phyloP scores from a whole-genome alignment of 2,113 vertebrate species.

The Columbina picui region DNA sequence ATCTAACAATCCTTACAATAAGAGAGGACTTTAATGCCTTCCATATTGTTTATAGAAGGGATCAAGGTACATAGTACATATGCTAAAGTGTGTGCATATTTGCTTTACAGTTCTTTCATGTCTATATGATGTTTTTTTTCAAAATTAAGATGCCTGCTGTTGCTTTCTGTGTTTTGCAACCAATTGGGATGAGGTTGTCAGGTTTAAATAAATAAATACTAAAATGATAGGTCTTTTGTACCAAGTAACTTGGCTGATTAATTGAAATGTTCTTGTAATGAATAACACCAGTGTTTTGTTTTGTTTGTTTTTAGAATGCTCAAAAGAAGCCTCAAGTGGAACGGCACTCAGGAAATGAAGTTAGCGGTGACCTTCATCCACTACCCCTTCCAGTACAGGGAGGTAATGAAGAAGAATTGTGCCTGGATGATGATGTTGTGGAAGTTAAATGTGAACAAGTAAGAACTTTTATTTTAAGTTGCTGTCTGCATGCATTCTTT shows the following conservation, averaged over 20 bases:
- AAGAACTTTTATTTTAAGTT: constrained; percentile 28
- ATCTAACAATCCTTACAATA: not conserved
- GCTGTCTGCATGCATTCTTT: not conserved
- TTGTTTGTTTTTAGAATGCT: not conserved
- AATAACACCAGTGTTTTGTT: not conserved
- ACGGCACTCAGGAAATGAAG: constrained; percentile 70
- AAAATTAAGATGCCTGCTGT: not conserved
- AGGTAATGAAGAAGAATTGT: not conserved
- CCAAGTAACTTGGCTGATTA: not conserved
- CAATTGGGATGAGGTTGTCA: not conserved
- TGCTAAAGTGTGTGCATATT: not conserved
- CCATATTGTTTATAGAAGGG: not conserved
- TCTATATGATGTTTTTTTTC: not conserved
- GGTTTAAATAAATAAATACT: not conserved
- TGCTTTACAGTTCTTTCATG: not conserved
- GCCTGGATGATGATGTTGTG: not conserved
- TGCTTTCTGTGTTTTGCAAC: not conserved
- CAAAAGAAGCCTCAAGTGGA: constrained; percentile 76
- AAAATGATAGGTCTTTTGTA: not conserved
- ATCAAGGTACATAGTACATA: not conserved
- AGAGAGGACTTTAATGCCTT: not conserved
- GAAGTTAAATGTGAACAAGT: constrained; percentile 64
- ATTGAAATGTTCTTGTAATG: not conserved
- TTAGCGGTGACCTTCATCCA: not conserved
- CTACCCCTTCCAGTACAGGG: not conserved